Percentiles rank a stretch among this genome's conserved stretches.
Conservation (phyloP, 2,888 invertebrate genomes). For the Acheta domesticus region DNA sequence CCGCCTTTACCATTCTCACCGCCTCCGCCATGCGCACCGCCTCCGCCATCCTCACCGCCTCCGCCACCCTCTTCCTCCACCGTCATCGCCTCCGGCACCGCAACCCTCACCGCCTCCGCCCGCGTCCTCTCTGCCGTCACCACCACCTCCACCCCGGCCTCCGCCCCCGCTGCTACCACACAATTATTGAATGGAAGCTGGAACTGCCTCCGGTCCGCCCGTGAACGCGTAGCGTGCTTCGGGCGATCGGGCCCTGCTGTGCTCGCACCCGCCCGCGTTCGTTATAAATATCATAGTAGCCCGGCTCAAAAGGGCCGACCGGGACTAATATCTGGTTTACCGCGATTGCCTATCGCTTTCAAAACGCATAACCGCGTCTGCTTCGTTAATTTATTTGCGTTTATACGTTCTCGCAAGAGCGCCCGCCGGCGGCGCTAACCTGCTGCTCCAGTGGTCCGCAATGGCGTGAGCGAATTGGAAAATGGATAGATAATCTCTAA, state of each 20-base stretch:
- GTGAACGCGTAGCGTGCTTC: background rate
- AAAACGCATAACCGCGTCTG: conserved; percentile 2
- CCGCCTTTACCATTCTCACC: too few relatives aligned
- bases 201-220: too few relatives aligned
- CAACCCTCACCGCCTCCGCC: too few relatives aligned
- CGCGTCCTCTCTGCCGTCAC: too few relatives aligned
- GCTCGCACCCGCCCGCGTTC: background rate
- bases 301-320: background rate
- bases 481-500: conserved; percentile 4
- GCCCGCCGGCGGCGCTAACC: background rate
- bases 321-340: background rate
- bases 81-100: too few relatives aligned
- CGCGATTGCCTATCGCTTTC: background rate
- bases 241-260: background rate
- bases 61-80: too few relatives aligned
- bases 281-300: background rate
- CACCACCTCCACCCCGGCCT: background rate
- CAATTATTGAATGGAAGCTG: background rate
- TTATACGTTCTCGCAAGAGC: background rate
- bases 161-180: background rate
- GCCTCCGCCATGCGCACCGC: too few relatives aligned
- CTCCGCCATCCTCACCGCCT: too few relatives aligned
- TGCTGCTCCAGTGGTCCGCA: background rate
- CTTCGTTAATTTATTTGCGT: conserved; percentile 18
- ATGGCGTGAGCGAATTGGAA: background rate